Base-by-base conservation (phyloP, 2,797 vertebrate species). In the Meda fulgida region DNA sequence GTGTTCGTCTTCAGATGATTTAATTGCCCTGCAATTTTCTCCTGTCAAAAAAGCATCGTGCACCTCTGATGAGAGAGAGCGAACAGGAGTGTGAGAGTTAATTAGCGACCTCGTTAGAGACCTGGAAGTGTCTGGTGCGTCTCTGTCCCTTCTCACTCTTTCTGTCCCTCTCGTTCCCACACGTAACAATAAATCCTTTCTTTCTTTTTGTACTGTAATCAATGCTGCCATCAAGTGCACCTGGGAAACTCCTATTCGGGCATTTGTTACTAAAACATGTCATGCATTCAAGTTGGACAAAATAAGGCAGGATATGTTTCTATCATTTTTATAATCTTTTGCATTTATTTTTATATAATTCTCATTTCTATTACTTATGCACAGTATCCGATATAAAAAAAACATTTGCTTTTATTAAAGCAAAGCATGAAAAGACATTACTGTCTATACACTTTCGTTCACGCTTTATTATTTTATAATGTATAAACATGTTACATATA, bases 71-170 rank as follows among this genome's bases (percentile, higher is more conserved):
- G 93, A 93, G 92, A 93, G 69, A 63, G 84, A 92, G 87, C 89
- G 73, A 93, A 90, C 89, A 89, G 90, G 92, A 95, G 93, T 93
- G 94, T 91, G 93, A 94, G 94, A 96, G 94, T 95, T 95, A 95
- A 96, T 96, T 96, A 96, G 94, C 92, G 91, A 95, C 94, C 94
- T 96, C 92, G 93, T 95, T 96, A 95, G 93, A 93, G 93, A 95
- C 94, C 94, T 93, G 94, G 90, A 94, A 93, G 93, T 93, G 95
- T 94, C 91, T 93, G 92, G 78, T 81, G 85, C 87, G 88, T 87
- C 80, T 83, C 78, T 84, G 88, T 90, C 91, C 92, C 91, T 85
- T 86, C 86, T 87, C 29, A 26, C 65, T 71, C 48, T 76, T 78
- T 84, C 51, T 71, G 72, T 83, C 53, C 85, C 29, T 31, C 36